Conservation (phyloP, 2,797 vertebrate species). For the Siniperca scherzeri region DNA sequence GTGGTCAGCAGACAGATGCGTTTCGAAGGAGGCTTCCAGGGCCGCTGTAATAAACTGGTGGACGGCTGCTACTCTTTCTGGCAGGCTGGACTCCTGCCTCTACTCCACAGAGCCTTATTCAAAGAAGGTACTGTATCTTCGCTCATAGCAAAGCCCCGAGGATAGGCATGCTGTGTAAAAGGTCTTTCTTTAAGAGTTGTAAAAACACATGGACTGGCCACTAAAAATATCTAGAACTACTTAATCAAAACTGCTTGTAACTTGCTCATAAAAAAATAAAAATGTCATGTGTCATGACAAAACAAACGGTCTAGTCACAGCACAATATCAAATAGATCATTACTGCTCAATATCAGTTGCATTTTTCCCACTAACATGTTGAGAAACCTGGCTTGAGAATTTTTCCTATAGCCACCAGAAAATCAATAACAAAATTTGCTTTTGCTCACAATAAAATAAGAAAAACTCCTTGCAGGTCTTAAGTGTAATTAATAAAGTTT, state of each 20-base stretch:
- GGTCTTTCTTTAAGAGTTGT: not conserved
- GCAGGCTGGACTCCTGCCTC: constrained; percentile 95
- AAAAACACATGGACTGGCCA: not conserved
- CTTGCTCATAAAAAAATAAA: not conserved
- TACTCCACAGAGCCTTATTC: constrained; percentile 93
- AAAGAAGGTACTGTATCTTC: constrained; percentile 84
- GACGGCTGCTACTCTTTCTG: constrained; percentile 99
- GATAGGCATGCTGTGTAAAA: too few relatives aligned
- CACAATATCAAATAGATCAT: not conserved
- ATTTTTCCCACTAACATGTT: not conserved
- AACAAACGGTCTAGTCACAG: not conserved
- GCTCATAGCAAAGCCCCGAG: not conserved
- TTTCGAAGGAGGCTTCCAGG: constrained; percentile 97
- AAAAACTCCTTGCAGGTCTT: not conserved
- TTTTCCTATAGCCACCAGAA: not conserved
- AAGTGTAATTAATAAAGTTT: not conserved
- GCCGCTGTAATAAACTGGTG: constrained; percentile 97
- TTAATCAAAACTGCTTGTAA: not conserved
- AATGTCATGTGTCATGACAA: not conserved
- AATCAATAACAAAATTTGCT: not conserved
- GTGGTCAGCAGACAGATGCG: constrained; percentile 95
- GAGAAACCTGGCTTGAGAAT: not conserved
- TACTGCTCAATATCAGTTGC: not conserved
- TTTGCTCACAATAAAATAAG: not conserved
- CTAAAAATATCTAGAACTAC: not conserved